Percentiles rank a stretch among this genome's conserved stretches.
These are phyloP conservation scores for Tragelaphus buxtoni DNA, from an alignment of 2,113 vertebrate genomes.

Conservation along the genomic window DNA sequence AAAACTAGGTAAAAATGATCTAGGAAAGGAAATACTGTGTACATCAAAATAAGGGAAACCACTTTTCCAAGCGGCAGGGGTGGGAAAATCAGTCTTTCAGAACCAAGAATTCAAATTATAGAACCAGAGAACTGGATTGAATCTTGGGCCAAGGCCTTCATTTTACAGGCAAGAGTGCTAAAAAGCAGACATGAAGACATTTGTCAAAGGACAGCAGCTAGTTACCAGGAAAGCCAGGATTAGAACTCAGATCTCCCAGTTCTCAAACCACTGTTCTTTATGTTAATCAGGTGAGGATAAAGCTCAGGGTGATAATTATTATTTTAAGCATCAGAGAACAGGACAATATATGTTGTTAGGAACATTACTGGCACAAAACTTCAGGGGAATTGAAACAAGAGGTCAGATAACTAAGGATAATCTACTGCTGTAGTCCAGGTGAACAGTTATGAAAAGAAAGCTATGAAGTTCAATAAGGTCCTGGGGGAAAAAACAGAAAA, in stretches of 20 bases:
- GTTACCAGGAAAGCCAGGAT: not conserved
- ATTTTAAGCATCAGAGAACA: conserved; percentile 20
- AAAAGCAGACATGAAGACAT: conserved; percentile 3
- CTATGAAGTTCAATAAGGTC: not conserved
- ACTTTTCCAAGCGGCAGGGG: not conserved
- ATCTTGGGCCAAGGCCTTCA: not conserved
- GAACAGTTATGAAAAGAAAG: not conserved
- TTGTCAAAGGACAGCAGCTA: not conserved
- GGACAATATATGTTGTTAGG: not conserved
- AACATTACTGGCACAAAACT: conserved; percentile 9
- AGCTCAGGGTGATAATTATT: not conserved
- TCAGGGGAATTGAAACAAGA: not conserved
- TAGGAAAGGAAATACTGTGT: not conserved
- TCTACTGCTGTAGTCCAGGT: not conserved
- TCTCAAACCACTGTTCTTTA: conserved; percentile 47
- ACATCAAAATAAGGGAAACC: conserved; percentile 6
- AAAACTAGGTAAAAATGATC: conserved; percentile 15
- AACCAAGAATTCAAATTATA: not conserved
- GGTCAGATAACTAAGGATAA: not conserved
- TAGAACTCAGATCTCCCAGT: conserved; percentile 23
- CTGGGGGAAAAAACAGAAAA: not conserved
- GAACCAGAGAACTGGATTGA: not conserved
- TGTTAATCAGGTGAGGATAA: conserved; percentile 9
- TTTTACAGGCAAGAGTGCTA: not conserved
- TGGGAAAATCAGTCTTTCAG: conserved; percentile 24